Base-by-base conservation (phyloP, 2,888 invertebrate species). In the Muscina levida region DNA sequence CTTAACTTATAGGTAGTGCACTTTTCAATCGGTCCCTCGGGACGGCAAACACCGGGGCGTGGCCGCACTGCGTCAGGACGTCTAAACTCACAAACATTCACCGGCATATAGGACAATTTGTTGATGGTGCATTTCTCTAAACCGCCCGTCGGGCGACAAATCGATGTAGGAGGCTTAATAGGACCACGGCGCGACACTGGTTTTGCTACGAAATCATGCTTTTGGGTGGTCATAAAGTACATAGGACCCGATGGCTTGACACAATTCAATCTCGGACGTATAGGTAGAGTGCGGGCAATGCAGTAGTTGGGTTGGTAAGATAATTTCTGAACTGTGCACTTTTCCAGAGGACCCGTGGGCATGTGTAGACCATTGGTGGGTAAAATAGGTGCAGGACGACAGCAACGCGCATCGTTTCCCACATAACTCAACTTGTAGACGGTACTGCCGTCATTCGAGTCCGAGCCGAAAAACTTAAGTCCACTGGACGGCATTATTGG, bases 181-280 rank as follows among this genome's bases (percentile, higher is more conserved):
- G 87, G 87, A 2, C 78, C 71, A 13, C 89, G 87, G 1, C 85
- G 86, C 19, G 85, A 91, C 79, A 91, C 91, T 0, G 93, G 93
- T 85, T 94, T 94, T 0, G 93, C 92, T 37, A 94, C 93, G 86
- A 91, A 95, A 91, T 95, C 95, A 87, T 94, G 94, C 48, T 94
- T 94, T 83, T 94, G 93, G 0, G 95, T 95, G 1, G 95, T 95
- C 79, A 93, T 90, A 82, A 93, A 93, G 89, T 94, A 94, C 92
- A 95, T 93, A n/a, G 95, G 94, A 0, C 92, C 93, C 71, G 93
- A 92, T 0, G 93, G 93, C 85, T 92, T 91, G 85, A 87, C 75
- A 2, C 93, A 91, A 87, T 93, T 93, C 88, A 93, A 93, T 88
- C 92, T 92, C 76, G 94, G 94, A 0, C 92, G 91, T 82, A 94